Percentiles rank a stretch among this genome's conserved stretches.
Evolutionary conservation across 2,797 vertebrate genomes (phyloP).

Genomic region (Hypotaenidia okinawae): DNA sequence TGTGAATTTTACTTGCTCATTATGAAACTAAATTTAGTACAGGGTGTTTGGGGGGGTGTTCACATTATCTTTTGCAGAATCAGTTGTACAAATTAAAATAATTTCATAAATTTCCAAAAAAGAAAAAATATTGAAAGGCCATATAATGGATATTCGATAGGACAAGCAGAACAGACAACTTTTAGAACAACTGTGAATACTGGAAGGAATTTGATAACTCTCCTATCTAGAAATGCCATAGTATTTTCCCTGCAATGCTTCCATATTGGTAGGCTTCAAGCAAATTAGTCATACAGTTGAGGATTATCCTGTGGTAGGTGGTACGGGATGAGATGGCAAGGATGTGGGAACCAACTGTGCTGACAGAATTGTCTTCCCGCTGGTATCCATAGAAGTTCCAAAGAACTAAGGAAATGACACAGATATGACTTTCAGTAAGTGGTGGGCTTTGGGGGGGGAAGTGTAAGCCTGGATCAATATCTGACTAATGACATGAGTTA

Average conservation of each 20-base stretch:
- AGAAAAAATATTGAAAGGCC: background rate
- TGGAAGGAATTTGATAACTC: background rate
- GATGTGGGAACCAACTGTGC: background rate
- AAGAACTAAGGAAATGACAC: background rate
- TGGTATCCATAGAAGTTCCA: background rate
- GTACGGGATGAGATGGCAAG: background rate
- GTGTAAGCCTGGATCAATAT: background rate
- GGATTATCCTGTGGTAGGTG: background rate
- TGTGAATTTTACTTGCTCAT: conserved; percentile 94
- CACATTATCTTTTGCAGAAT: background rate
- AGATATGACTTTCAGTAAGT: background rate
- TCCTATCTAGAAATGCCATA: background rate
- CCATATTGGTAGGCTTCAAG: background rate
- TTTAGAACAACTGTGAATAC: background rate
- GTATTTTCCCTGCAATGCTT: background rate
- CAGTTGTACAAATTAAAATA: background rate
- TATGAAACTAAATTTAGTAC: conserved; percentile 76
- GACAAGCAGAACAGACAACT: background rate
- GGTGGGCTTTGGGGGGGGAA: background rate
- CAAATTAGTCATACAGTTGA: background rate
- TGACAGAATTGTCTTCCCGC: background rate
- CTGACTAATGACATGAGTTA: background rate
- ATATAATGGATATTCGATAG: background rate
- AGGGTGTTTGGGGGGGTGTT: background rate
- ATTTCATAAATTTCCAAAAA: background rate